A percentile compares a stretch with the other conserved stretches of the same genome.
Conservation (phyloP, 2,888 invertebrate genomes). For the Balanococcus diminutus region DNA sequence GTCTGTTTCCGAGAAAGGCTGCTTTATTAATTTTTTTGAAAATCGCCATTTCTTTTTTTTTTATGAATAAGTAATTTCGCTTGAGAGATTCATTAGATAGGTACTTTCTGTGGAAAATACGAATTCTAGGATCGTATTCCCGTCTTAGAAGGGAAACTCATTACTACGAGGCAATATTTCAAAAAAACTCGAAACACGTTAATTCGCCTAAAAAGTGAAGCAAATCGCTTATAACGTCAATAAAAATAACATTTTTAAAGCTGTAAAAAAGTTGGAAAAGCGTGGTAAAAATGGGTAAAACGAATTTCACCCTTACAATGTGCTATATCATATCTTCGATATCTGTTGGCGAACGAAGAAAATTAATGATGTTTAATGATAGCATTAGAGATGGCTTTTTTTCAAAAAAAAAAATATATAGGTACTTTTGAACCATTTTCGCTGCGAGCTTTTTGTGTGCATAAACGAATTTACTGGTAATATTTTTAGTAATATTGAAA, state of each 20-base stretch:
- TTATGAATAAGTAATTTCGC: background rate
- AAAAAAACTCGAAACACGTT: background rate
- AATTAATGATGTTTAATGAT: slow-evolving; percentile 35
- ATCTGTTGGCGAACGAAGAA: slow-evolving; percentile 32
- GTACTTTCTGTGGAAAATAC: too few species aligned
- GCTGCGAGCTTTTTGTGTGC: background rate
- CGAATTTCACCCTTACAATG: background rate
- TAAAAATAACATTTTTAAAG: slow-evolving; percentile 17
- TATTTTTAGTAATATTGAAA: slow-evolving; percentile 5
- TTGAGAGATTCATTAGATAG: background rate
- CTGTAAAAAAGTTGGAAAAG: background rate
- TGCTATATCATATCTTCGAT: slow-evolving; percentile 10
- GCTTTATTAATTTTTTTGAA: background rate
- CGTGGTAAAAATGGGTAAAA: background rate
- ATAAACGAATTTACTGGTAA: slow-evolving; percentile 21
- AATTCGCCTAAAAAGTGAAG: background rate
- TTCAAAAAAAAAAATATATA: background rate
- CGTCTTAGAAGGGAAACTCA: background rate
- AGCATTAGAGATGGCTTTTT: slow-evolving; percentile 16
- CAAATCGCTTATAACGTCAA: background rate
- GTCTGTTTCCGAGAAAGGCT: background rate
- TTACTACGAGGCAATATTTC: background rate
- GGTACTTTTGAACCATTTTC: background rate
- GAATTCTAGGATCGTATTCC: too few species aligned
- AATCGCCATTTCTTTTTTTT: background rate